Conservation (phyloP, 1,140 invertebrate genomes). For the Caenorhabditis latens region DNA sequence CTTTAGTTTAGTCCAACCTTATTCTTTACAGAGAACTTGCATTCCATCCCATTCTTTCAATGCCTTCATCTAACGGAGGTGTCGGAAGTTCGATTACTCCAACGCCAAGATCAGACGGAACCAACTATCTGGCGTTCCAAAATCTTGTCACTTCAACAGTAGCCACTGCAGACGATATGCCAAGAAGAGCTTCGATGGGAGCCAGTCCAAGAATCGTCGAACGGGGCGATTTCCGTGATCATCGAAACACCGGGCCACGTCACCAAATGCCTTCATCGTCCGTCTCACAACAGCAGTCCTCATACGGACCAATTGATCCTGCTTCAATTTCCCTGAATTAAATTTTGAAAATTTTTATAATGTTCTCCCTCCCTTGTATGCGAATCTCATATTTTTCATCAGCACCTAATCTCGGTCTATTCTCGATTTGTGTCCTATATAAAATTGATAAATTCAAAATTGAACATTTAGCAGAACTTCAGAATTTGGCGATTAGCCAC, state of each 20-base stretch:
- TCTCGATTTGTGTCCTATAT: not conserved
- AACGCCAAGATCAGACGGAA: not conserved
- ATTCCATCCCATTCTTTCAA: not conserved
- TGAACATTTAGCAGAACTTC: too few species aligned
- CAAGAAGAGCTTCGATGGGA: slow-evolving; percentile 1
- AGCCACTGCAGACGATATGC: slow-evolving; percentile 5
- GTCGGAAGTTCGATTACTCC: not conserved
- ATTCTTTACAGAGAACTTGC: not conserved
- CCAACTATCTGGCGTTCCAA: not conserved
- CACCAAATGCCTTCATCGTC: not conserved
- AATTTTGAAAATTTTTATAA: not conserved
- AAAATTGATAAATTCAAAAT: slow-evolving; percentile 1
- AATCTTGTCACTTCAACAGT: not conserved
- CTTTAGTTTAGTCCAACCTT: not conserved
- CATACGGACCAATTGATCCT: not conserved
- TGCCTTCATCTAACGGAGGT: not conserved
- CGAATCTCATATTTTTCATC: not conserved
- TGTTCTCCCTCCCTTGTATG: not conserved
- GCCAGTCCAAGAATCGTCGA: not conserved
- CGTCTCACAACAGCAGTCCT: not conserved
- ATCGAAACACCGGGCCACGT: not conserved
- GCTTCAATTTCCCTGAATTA: slow-evolving; percentile 34
- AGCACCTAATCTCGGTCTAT: not conserved
- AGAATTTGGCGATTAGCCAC: not conserved
- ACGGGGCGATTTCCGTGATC: slow-evolving; percentile 20